Evolutionary conservation across 2,113 vertebrate species (phyloP), one percentile per base, ranked within the genome.

Genomic region (Rhea pennata): DNA sequence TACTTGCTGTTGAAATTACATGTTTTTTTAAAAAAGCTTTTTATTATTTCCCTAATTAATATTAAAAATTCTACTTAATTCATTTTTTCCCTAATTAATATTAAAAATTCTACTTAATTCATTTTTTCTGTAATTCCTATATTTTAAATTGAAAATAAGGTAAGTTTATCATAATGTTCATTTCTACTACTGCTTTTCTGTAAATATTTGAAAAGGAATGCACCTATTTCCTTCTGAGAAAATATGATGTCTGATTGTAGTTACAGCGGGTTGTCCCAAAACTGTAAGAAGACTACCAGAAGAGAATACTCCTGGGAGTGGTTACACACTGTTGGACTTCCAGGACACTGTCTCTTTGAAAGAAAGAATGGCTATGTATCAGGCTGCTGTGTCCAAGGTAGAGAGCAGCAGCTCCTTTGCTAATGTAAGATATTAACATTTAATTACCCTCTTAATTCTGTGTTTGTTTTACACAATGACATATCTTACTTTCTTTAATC

Each of bases 291-390:
- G 96, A 97, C 80, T 93, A 96, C 91, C 97, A 84, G 98, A 98
- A 94, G 97, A 98, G 85, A 87, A 88, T 78, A 64, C 91, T 82
- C 65, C 96, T 84, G 95, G 87, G 97, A 96, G 96, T 95, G 97
- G 97, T 78, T 90, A 88, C 81, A 87, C 93, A 85, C 95, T 69
- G 24, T 96, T 98, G 97, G 98, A 98, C 86, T 93, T 97, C 95
- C 98, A 98, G 70, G 98, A 99, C 90, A 94, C 96, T 76, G 93
- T 99, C 92, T 98, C 99, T 81, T 96, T 98, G 89, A 99, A 98
- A 95, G 98, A 99, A 92, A 96, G 98, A 64, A 97, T 99, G 98
- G 98, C 98, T 27, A 98, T 98, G 97, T 99, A 99, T 96, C 99
- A 99, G 96, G 98, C 98, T 93, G 98, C 99, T 90, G 98, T 98